Evolutionary conservation across 1,140 invertebrate genomes (phyloP), one percentile per base, ranked within the genome.

Genomic region (Chrysopa pallens): DNA sequence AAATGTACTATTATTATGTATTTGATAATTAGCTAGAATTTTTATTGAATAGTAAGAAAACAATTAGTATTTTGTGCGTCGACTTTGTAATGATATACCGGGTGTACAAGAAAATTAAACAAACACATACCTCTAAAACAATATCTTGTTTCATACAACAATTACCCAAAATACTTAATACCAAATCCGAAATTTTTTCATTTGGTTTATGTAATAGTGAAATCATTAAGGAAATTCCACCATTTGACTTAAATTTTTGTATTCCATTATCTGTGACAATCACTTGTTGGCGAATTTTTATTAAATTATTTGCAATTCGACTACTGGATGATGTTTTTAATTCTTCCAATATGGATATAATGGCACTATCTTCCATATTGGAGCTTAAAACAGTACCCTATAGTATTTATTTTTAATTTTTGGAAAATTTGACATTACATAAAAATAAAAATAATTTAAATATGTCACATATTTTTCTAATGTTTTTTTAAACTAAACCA

Each of bases 161-260:
- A 54, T 72, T 71, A n/a, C 69, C 70, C 33, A 73, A 55, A 50
- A 71, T 71, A 50, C 70, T 73, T 45, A 73, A 50, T 17, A 62
- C 58, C 39, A 70, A 52, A 56, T 71, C 64, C 13, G 69, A 50
- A 35, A 68, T 62, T 50, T 58, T 64, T 56, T 67, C 63, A 50
- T 66, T 65, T 11, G 64, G 31, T 33, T 33, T 33, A 33, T 33
- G 31, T 11, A 33, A 6, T 2, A 33, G 8, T 6, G 31, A 33
- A 11, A 33, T 12, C 8, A 33, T 9, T 12, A 33, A 33, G 6
- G n/a, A 33, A 4, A 33, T 33, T 33, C 31, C 31, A 33, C 31
- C 31, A 11, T 9, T 12, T 11, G 8, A 2, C 6, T 33, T 33
- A 33, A 33, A 33, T 33, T 33, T 33, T 33, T 33, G 2, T 4